phyloP scores from a whole-genome alignment of 2,113 vertebrate genomes.

The Gasterosteus nipponicus region DNA sequence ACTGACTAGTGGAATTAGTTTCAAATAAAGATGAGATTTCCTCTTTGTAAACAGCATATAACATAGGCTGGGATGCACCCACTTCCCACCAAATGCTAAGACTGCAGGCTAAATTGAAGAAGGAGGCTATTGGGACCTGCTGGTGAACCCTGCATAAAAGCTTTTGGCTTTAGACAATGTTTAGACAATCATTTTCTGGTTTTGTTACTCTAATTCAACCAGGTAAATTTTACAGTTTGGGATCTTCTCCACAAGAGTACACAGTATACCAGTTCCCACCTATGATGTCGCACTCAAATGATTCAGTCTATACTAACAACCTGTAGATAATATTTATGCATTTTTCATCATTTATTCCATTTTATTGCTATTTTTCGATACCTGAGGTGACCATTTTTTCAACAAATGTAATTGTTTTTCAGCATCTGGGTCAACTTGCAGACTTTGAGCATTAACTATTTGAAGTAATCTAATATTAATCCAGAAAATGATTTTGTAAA shows the following conservation, averaged over 20 bases:
- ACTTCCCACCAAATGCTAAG: neutral
- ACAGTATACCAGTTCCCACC: neutral
- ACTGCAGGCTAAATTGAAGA: neutral
- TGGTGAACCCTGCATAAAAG: too few relatives aligned
- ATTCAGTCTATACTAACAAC: neutral
- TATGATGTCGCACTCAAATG: neutral
- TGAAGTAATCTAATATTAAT: neutral
- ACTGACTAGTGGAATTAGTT: neutral
- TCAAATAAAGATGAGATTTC: neutral
- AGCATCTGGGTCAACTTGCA: neutral
- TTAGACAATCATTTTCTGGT: too few relatives aligned
- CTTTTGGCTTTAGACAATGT: too few relatives aligned
- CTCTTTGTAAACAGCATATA: neutral
- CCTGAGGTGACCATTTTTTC: neutral
- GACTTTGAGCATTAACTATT: neutral
- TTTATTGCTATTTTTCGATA: neutral
- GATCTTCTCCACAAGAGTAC: neutral
- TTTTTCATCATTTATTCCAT: neutral
- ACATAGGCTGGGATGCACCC: neutral
- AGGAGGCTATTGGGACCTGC: too few relatives aligned
- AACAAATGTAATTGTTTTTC: neutral
- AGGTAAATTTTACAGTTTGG: neutral
- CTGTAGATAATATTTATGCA: neutral
- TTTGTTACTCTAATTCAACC: too few relatives aligned
- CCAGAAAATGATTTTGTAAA: neutral